phyloP scores from a whole-genome alignment of 2,113 vertebrate genomes.

The Rousettus leschenaultii region DNA sequence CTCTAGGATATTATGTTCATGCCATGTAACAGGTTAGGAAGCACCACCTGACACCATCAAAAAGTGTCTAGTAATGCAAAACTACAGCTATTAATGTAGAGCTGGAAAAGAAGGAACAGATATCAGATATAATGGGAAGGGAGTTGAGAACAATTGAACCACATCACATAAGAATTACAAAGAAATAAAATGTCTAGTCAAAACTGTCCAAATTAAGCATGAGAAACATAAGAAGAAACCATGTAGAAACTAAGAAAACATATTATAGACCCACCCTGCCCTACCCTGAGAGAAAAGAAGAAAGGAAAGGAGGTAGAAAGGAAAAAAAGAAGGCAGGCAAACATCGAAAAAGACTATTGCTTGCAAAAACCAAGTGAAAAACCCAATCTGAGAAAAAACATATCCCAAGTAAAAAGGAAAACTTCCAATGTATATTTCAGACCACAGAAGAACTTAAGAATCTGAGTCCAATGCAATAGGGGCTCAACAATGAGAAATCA shows the following conservation, averaged over 20 bases:
- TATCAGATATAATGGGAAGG: not conserved
- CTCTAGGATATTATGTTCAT: not conserved
- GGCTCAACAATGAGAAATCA: not conserved
- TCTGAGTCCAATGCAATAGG: not conserved
- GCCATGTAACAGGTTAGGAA: not conserved
- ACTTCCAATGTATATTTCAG: not conserved
- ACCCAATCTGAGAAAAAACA: not conserved
- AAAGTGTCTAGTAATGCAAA: too few species aligned
- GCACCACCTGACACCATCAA: not conserved
- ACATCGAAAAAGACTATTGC: not conserved
- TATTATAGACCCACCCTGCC: not conserved
- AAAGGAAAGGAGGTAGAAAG: not conserved
- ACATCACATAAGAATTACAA: not conserved
- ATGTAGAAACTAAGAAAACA: not conserved
- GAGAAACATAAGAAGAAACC: not conserved
- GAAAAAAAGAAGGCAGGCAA: not conserved
- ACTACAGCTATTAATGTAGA: not conserved
- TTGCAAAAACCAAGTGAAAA: slow-evolving; percentile 21
- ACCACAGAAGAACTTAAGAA: not conserved
- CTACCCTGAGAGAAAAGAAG: not conserved
- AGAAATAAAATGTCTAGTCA: not conserved
- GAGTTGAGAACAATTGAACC: not conserved
- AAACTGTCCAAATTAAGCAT: not conserved
- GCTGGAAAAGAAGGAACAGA: not conserved
- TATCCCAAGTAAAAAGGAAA: not conserved